A percentile compares a stretch with the other conserved stretches of the same genome.
Evolutionary conservation across 1,140 invertebrate species (phyloP).

Genomic region (Palaemon carinicauda): DNA sequence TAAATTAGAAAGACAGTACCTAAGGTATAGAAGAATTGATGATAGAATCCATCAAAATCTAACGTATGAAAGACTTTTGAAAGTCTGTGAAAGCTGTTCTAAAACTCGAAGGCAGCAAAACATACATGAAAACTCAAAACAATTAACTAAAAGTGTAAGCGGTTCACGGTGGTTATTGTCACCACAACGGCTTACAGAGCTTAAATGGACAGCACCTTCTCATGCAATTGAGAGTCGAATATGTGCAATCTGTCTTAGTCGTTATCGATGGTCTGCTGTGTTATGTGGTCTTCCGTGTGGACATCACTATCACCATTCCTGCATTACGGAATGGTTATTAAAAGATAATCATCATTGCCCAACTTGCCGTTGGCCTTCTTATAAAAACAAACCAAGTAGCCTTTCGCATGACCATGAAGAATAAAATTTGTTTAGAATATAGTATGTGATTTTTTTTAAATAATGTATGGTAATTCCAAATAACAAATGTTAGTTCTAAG

Average conservation of each 20-base stretch:
- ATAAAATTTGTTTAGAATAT: background rate
- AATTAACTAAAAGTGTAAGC: slow-evolving; percentile 4
- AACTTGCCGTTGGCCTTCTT: slow-evolving; percentile 46
- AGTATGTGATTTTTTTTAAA: too few species aligned
- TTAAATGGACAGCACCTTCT: slow-evolving; percentile 42
- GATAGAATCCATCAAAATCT: slow-evolving; percentile 8
- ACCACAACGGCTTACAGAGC: slow-evolving; percentile 44
- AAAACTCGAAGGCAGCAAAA: slow-evolving; percentile 42
- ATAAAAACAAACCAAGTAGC: slow-evolving; percentile 5
- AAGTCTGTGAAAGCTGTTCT: slow-evolving; percentile 40
- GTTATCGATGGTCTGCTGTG: slow-evolving; percentile 44
- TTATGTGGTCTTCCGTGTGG: slow-evolving; percentile 45
- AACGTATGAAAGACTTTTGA: slow-evolving; percentile 38
- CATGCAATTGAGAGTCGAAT: slow-evolving; percentile 46
- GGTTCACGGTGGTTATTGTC: slow-evolving; percentile 32
- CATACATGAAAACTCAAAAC: background rate
- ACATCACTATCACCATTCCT: slow-evolving; percentile 46
- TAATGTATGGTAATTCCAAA: too few species aligned
- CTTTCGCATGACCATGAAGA: slow-evolving; percentile 30
- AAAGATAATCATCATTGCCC: slow-evolving; percentile 51
- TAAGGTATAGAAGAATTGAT: slow-evolving; percentile 16
- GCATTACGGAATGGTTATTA: slow-evolving; percentile 44
- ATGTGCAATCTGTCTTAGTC: slow-evolving; percentile 44
- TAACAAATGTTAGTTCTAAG: too few species aligned
- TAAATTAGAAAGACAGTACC: slow-evolving; percentile 41